Percentiles rank a stretch among this genome's conserved stretches.
Conservation (phyloP, 2,888 invertebrate genomes). For the Nudaria mundana region DNA sequence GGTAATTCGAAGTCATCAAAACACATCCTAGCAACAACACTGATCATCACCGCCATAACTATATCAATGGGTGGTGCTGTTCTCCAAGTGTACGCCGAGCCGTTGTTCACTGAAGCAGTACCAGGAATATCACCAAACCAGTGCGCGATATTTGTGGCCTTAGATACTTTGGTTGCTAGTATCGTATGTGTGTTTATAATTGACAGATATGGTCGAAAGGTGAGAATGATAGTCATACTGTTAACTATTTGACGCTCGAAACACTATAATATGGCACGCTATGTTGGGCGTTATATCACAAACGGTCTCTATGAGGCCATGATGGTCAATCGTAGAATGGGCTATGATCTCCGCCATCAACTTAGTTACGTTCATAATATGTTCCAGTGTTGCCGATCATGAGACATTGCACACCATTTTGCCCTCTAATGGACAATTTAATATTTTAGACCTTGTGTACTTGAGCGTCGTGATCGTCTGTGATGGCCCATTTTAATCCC, state of each 20-base stretch:
- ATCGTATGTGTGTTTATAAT: conserved; percentile 47
- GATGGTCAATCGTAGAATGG: too few relatives aligned
- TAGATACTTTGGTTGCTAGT: conserved; percentile 54
- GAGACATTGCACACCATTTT: too few relatives aligned
- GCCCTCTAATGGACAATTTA: too few relatives aligned
- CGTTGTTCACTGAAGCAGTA: conserved; percentile 62
- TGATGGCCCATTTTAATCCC: too few relatives aligned
- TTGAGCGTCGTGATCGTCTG: too few relatives aligned
- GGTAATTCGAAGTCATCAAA: conserved; percentile 52
- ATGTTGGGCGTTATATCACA: too few relatives aligned
- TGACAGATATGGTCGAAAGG: conserved; percentile 65
- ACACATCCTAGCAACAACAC: conserved; percentile 35
- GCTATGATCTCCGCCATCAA: too few relatives aligned
- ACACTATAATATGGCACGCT: too few relatives aligned
- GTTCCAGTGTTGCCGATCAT: too few relatives aligned
- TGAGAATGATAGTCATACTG: conserved; percentile 24
- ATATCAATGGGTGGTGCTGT: conserved; percentile 67
- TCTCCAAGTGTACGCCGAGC: conserved; percentile 67
- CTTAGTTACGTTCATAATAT: too few relatives aligned
- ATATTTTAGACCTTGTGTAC: too few relatives aligned
- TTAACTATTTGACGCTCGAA: neutral
- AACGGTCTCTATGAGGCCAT: too few relatives aligned
- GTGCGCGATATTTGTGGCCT: conserved; percentile 60
- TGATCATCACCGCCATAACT: conserved; percentile 50
- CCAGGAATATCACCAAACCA: conserved; percentile 62